Evolutionary conservation across 2,888 invertebrate species (phyloP).

Genomic region (Luperina nickerlii): DNA sequence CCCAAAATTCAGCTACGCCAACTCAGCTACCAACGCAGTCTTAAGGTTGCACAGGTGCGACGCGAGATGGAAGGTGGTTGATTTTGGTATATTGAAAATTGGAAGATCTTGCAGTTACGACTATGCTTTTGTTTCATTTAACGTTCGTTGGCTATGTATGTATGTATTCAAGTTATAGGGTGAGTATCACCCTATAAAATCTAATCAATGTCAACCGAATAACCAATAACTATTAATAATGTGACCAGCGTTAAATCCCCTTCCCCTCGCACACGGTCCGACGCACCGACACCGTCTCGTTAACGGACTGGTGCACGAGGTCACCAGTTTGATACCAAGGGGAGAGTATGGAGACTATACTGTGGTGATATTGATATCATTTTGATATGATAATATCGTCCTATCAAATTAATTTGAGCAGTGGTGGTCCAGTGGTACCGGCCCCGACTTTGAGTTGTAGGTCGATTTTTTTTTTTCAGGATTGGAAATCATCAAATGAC

Average conservation of each 20-base stretch:
- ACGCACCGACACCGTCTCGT: conserved; percentile 53
- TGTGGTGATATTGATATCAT: not conserved
- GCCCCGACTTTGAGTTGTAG: too few relatives aligned
- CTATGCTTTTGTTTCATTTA: not conserved
- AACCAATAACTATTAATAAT: conserved; percentile 63
- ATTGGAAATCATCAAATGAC: too few relatives aligned
- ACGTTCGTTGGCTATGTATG: not conserved
- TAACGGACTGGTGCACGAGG: conserved; percentile 55
- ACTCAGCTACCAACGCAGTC: not conserved
- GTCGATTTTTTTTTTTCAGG: too few relatives aligned
- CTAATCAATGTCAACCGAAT: conserved; percentile 54
- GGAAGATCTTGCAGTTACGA: not conserved
- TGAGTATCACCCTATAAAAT: not conserved
- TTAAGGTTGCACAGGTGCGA: not conserved
- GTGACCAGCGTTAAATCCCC: conserved; percentile 52
- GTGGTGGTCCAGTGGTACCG: not conserved
- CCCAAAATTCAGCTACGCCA: not conserved
- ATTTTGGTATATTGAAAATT: not conserved
- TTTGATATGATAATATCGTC: not conserved
- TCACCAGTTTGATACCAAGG: conserved; percentile 46
- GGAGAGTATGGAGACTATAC: conserved; percentile 17
- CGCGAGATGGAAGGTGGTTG: not conserved
- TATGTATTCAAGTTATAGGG: conserved; percentile 6
- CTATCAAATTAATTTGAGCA: not conserved
- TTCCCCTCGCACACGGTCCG: conserved; percentile 61